These are phyloP conservation scores for Mesorhabditis spiculigera DNA, from an alignment of 2,888 invertebrate genomes.

Conservation along the genomic window DNA sequence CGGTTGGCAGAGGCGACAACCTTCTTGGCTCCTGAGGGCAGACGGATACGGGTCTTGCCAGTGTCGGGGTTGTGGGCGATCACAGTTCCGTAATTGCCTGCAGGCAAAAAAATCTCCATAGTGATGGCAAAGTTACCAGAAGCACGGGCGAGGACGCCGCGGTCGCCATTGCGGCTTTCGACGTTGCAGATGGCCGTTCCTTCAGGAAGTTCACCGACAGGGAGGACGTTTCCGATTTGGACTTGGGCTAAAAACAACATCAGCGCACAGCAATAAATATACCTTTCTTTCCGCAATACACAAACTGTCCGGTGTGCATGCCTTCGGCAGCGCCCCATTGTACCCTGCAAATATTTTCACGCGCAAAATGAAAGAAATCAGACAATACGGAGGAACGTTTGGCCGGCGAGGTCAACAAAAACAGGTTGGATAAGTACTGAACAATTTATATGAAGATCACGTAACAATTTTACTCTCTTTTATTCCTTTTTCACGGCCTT, in stretches of 20 bases:
- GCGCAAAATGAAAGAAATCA: no score
- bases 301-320: constrained; percentile 96
- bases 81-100: constrained; percentile 91
- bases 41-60: constrained; percentile 89
- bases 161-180: constrained; percentile 97
- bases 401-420: no score
- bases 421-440: no score
- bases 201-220: constrained; percentile 96
- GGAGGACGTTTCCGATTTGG: constrained; percentile 91
- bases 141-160: constrained; percentile 92
- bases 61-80: constrained; percentile 98
- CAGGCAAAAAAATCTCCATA: no score
- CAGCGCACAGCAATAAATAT: constrained; percentile 40
- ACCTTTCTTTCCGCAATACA: constrained; percentile 97
- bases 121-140: constrained; percentile 66
- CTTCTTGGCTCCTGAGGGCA: constrained; percentile 98
- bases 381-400: no score
- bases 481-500: constrained; percentile 54
- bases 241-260: constrained; percentile 66
- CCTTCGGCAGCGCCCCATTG: constrained; percentile 99
- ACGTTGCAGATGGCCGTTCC: constrained; percentile 98
- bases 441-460: no score
- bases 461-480: no score
- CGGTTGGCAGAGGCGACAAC: constrained; percentile 96
- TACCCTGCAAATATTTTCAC: no score